These are phyloP conservation scores for Peribatodes rhomboidaria DNA, from an alignment of 2,888 invertebrate genomes.

Conservation along the genomic window DNA sequence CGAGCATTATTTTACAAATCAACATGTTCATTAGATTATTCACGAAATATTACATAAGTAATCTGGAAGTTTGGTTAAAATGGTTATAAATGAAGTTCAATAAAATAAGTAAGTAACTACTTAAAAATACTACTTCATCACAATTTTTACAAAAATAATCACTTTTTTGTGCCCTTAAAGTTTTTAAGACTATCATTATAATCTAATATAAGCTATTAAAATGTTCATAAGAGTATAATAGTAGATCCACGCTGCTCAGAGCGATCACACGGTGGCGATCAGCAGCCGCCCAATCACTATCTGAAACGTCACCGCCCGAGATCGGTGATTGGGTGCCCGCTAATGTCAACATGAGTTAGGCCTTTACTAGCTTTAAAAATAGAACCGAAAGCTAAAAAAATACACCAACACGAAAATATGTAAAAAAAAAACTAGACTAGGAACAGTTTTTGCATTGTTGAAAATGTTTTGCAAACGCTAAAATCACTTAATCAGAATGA, in stretches of 20 bases:
- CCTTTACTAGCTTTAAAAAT: background rate
- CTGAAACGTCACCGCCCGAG: background rate
- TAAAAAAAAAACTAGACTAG: background rate
- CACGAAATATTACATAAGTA: too few species aligned
- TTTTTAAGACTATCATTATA: conserved; percentile 11
- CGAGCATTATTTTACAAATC: too few species aligned
- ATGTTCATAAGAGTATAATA: background rate
- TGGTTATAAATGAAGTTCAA: too few species aligned
- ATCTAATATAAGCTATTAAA: background rate
- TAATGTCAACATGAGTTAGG: background rate
- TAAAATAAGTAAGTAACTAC: background rate
- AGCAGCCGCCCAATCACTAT: background rate
- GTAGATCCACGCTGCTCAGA: too few species aligned
- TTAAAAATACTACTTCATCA: conserved; percentile 4
- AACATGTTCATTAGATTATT: too few species aligned
- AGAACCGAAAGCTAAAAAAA: too few species aligned
- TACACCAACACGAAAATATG: background rate
- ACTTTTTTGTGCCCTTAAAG: conserved; percentile 23
- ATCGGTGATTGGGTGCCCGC: background rate
- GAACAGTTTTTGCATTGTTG: background rate
- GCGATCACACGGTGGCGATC: background rate
- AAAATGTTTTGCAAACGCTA: background rate
- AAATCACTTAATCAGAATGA: background rate
- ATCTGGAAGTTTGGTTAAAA: too few species aligned
- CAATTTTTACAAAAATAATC: conserved; percentile 8